A percentile compares a stretch with the other conserved stretches of the same genome.
Conservation (phyloP, 2,113 vertebrate species). For the Hippocampus barbouri region DNA sequence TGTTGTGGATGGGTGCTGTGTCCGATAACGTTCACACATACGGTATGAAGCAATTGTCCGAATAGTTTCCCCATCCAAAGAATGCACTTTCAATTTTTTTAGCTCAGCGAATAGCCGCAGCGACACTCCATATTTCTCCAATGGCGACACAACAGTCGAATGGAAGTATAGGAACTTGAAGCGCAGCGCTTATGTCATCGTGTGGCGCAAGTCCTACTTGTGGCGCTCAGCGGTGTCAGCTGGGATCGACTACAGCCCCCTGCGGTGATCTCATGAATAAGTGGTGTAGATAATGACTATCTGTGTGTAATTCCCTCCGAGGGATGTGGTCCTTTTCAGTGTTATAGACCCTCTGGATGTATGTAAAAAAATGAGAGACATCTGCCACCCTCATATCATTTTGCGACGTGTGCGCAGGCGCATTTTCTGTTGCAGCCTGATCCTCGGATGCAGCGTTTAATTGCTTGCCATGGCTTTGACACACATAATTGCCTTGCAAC, state of each 20-base stretch:
- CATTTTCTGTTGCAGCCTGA: not conserved
- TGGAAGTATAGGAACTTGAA: not conserved
- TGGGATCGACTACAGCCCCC: not conserved
- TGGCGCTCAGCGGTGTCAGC: not conserved
- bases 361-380: not conserved
- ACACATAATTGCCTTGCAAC: slow-evolving; percentile 12
- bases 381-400: not conserved
- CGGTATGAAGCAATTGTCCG: not conserved
- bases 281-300: slow-evolving; percentile 7
- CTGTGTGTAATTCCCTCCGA: slow-evolving; percentile 1
- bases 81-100: not conserved
- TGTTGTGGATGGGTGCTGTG: no score
- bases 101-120: not conserved
- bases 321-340: not conserved
- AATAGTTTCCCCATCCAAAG: not conserved
- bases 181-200: not conserved
- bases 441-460: not conserved
- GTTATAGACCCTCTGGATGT: not conserved
- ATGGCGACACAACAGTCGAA: not conserved
- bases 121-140: not conserved
- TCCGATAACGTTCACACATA: no score
- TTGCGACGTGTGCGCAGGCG: not conserved
- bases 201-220: not conserved
- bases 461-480: slow-evolving; percentile 7
- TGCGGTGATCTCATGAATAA: slow-evolving; percentile 7